Conservation (phyloP, 1,140 invertebrate genomes). For the Bacillus rossius region DNA sequence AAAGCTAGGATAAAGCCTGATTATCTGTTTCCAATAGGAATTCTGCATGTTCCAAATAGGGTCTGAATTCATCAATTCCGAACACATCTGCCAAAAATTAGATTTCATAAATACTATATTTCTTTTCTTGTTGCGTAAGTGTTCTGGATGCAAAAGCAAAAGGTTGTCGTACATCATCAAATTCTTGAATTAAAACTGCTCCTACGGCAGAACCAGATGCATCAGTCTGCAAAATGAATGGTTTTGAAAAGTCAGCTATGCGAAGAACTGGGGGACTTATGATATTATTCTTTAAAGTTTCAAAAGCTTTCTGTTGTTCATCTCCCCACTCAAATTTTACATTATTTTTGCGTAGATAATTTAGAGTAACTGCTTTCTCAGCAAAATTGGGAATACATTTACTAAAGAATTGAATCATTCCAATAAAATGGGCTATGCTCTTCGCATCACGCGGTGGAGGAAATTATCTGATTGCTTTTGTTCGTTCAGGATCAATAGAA, state of each 20-base stretch:
- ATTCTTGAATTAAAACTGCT: constrained; percentile 32
- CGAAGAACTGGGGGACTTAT: constrained; percentile 32
- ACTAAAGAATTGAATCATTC: too few relatives aligned
- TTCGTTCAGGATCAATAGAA: too few relatives aligned
- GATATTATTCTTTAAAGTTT: constrained; percentile 27
- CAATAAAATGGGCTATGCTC: too few relatives aligned
- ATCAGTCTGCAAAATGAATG: constrained; percentile 36
- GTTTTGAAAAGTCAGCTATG: constrained; percentile 32
- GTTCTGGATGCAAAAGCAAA: constrained; percentile 35
- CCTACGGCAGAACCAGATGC: constrained; percentile 33
- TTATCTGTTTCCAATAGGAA: not conserved
- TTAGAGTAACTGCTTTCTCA: constrained; percentile 32
- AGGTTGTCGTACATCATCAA: constrained; percentile 22
- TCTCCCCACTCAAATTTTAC: constrained; percentile 29
- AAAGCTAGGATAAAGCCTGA: not conserved
- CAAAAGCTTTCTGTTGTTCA: constrained; percentile 31
- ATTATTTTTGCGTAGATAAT: constrained; percentile 22
- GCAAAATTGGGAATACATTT: constrained; percentile 30
- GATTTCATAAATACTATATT: constrained; percentile 39
- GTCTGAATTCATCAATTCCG: constrained; percentile 40
- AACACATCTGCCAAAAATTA: constrained; percentile 41
- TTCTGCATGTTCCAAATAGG: constrained; percentile 34
- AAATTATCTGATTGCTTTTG: too few relatives aligned
- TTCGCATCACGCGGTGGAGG: too few relatives aligned
- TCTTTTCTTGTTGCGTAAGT: constrained; percentile 35